Conservation (phyloP, 2,888 invertebrate genomes). For the Adela reaumurella region DNA sequence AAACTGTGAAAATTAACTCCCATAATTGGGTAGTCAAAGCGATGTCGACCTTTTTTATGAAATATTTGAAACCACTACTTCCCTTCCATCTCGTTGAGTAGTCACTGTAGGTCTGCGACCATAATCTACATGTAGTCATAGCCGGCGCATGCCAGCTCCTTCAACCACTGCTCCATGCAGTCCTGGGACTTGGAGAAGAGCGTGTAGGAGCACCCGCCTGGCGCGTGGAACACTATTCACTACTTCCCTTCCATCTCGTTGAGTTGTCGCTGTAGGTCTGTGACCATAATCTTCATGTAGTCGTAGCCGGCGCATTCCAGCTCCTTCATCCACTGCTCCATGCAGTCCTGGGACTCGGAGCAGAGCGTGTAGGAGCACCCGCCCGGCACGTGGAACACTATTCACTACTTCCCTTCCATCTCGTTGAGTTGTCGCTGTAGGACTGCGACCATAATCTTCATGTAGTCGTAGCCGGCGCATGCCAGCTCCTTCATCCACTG, state of each 20-base stretch:
- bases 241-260: constrained; percentile 77
- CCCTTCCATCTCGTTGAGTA: constrained; percentile 85
- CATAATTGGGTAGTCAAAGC: too few relatives aligned
- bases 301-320: constrained; percentile 93
- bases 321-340: constrained; percentile 96
- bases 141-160: constrained; percentile 88
- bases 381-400: constrained; percentile 84
- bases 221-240: constrained; percentile 89
- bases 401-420: constrained; percentile 77
- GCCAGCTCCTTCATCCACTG: constrained; percentile 94
- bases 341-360: constrained; percentile 80
- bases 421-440: constrained; percentile 87
- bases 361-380: constrained; percentile 83
- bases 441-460: constrained; percentile 92
- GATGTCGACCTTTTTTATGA: too few relatives aligned
- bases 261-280: constrained; percentile 84
- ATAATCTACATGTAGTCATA: constrained; percentile 95
- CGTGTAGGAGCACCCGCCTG: constrained; percentile 78
- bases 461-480: constrained; percentile 93
- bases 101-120: constrained; percentile 88
- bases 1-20: too few relatives aligned
- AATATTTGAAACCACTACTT: too few relatives aligned
- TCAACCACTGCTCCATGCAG: constrained; percentile 95
- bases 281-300: constrained; percentile 92
- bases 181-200: constrained; percentile 84